A percentile compares a stretch with the other conserved stretches of the same genome.
phyloP scores from a whole-genome alignment of 2,113 vertebrate species.

The Nycticryphes semicollaris region DNA sequence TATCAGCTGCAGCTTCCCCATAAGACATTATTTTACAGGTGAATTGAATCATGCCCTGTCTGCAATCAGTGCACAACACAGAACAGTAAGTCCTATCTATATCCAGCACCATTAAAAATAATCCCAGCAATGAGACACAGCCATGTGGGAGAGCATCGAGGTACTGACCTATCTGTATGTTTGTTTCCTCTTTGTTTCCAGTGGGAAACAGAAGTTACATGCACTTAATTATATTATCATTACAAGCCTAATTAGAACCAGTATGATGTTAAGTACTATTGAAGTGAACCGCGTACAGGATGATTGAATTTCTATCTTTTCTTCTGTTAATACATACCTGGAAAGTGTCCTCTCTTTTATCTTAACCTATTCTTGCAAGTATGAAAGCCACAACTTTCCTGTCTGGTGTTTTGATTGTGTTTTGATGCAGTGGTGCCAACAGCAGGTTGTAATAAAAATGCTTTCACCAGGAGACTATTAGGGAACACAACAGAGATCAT shows the following conservation, averaged over 20 bases:
- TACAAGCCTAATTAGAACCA: constrained; percentile 5
- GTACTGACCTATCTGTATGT: neutral
- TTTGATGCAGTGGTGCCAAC: neutral
- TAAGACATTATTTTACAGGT: neutral
- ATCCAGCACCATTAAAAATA: neutral
- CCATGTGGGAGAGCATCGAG: neutral
- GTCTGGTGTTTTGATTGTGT: neutral
- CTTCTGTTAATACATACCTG: neutral
- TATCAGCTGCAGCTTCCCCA: neutral
- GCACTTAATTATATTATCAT: neutral
- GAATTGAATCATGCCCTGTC: neutral
- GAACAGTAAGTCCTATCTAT: neutral
- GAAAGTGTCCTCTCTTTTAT: neutral
- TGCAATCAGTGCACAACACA: neutral
- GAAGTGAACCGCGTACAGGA: neutral
- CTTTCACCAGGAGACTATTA: neutral
- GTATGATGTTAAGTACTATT: neutral
- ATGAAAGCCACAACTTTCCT: neutral
- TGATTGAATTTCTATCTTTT: neutral
- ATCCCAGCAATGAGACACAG: neutral
- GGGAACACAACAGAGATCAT: neutral
- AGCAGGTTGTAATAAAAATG: neutral
- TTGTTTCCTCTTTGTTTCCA: neutral
- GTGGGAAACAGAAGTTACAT: neutral
- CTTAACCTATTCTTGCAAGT: neutral